Conservation (phyloP, 2,888 invertebrate species). For the Taenaris catops region DNA sequence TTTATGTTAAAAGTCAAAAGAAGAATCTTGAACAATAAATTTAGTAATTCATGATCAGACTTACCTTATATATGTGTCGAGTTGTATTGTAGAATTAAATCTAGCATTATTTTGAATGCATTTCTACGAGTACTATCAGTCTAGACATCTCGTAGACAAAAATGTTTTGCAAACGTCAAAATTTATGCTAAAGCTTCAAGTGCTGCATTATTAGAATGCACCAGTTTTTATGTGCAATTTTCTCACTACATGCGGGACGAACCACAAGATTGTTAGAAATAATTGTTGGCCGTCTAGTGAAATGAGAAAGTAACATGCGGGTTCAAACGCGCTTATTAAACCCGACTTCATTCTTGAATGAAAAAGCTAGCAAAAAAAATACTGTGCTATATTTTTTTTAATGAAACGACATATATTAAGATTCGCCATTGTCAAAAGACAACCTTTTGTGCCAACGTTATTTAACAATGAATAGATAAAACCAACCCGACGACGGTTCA, state of each 20-base stretch:
- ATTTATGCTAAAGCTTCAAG: too few relatives aligned
- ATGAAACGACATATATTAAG: slow-evolving; percentile 56
- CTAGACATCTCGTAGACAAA: too few relatives aligned
- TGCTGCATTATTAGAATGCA: slow-evolving; percentile 53
- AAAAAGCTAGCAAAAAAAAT: slow-evolving; percentile 35
- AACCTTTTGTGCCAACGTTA: slow-evolving; percentile 58
- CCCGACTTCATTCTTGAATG: slow-evolving; percentile 33
- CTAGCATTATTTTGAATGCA: too few relatives aligned
- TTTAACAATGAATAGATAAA: slow-evolving; percentile 65
- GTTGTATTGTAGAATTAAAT: too few relatives aligned
- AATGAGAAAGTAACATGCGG: slow-evolving; percentile 60
- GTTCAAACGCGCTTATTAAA: slow-evolving; percentile 40
- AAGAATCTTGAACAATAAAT: too few relatives aligned
- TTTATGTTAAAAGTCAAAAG: too few relatives aligned
- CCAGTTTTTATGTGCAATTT: slow-evolving; percentile 65
- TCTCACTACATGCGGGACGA: slow-evolving; percentile 62
- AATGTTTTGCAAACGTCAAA: too few relatives aligned
- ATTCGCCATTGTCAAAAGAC: slow-evolving; percentile 56
- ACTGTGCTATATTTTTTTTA: slow-evolving; percentile 40
- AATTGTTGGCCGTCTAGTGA: slow-evolving; percentile 58
- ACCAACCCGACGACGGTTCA: slow-evolving; percentile 63
- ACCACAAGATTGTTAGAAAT: slow-evolving; percentile 71
- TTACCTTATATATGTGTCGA: too few relatives aligned
- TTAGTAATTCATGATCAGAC: too few relatives aligned
- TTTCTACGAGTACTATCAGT: too few relatives aligned